phyloP scores from a whole-genome alignment of 2,113 vertebrate genomes.

The Campylomormyrus numenius region DNA sequence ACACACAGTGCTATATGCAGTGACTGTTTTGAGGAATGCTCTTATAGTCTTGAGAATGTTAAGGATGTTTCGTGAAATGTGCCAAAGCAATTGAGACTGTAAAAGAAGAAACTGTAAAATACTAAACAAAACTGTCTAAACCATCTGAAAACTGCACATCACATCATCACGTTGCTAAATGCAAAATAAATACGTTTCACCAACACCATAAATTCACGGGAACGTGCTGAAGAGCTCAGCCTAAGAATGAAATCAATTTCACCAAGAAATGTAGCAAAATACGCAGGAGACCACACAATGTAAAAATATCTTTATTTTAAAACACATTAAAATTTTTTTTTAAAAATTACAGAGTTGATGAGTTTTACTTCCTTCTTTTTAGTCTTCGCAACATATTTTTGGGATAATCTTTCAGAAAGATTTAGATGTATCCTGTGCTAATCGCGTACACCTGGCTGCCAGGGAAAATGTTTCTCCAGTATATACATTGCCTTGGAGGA shows the following conservation, averaged over 20 bases:
- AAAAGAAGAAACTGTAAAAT: not conserved
- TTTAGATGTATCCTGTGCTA: not conserved
- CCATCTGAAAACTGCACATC: not conserved
- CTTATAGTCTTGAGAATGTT: not conserved
- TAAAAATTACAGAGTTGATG: not conserved
- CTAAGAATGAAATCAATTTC: not conserved
- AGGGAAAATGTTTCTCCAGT: not conserved
- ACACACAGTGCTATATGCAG: not conserved
- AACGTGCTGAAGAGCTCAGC: not conserved
- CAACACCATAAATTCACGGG: not conserved
- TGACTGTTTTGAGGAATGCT: not conserved
- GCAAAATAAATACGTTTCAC: not conserved
- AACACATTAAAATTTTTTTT: not conserved
- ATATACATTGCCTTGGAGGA: not conserved
- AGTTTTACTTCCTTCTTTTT: not conserved
- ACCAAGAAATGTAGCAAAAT: not conserved
- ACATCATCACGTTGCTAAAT: not conserved
- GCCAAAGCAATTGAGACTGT: not conserved
- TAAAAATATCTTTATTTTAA: not conserved
- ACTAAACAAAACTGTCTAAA: not conserved
- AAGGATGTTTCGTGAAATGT: not conserved
- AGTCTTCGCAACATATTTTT: not conserved
- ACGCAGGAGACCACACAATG: not conserved
- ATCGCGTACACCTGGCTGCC: not conserved
- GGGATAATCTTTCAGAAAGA: not conserved